phyloP scores from a whole-genome alignment of 2,113 vertebrate species.

The Naja naja region DNA sequence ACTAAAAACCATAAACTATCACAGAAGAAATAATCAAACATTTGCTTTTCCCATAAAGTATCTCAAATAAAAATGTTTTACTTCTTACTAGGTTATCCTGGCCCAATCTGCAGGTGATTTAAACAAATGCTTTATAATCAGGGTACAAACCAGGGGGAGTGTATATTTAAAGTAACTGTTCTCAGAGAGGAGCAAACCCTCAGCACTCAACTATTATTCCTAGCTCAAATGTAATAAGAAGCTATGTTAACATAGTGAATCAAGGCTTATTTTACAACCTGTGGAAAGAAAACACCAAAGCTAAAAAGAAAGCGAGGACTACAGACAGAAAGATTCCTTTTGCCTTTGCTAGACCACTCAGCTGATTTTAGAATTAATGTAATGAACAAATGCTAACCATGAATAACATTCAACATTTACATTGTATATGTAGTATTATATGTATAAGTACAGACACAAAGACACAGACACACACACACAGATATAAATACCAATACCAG shows the following conservation, averaged over 20 bases:
- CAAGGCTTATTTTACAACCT: neutral
- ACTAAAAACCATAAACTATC: neutral
- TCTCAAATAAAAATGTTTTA: neutral
- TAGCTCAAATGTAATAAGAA: neutral
- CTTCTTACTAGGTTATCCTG: neutral
- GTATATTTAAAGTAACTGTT: neutral
- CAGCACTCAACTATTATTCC: neutral
- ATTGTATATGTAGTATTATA: neutral
- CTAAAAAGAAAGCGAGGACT: neutral
- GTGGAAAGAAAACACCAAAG: neutral
- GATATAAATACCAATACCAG: neutral
- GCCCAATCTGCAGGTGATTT: too few relatives aligned
- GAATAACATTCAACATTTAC: neutral
- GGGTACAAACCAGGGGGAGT: neutral
- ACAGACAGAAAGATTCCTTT: neutral
- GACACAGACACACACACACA: neutral
- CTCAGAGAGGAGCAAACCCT: neutral
- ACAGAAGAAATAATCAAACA: neutral
- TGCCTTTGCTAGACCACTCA: neutral
- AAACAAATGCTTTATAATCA: neutral
- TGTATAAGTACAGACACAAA: neutral
- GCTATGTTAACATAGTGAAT: neutral
- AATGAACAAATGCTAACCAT: neutral
- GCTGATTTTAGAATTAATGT: neutral
- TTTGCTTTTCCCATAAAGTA: neutral